Base-by-base conservation (phyloP, 2,888 invertebrate genomes). In the Polymixis flavicincta region DNA sequence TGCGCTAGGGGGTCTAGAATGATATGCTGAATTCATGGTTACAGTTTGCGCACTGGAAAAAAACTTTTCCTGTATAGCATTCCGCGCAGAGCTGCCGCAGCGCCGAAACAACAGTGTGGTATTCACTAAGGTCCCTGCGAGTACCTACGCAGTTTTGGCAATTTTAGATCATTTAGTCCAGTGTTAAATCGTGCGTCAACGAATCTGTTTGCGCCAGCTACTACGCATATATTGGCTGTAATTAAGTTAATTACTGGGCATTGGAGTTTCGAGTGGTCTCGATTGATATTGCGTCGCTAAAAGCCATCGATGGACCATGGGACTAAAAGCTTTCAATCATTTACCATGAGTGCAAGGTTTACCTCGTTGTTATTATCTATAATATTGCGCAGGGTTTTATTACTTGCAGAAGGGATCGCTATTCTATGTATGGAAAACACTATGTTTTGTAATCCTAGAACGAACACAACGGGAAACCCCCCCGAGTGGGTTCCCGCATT, bases 321-420 rank as follows among this genome's bases (percentile, higher is more conserved):
- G 22, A 17, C 42, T 79, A 70, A 82, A 84, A 82, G 82, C 84
- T 82, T 82, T 60, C 50, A 45, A 65, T 80, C 63, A 72, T 83
- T 73, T 42, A 13, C 74, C 54, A 55, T 68, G 32, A 78, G 64
- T 68, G 57, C 22, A 19, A 37, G 52, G 61, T 59, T 82, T 59
- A 19, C 63, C 50, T 45, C n/a, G 5, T 50, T 57, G 54, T 69
- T 25, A 74, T 69, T 25, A 74, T 69, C 25, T 69, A 76, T 67
- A 67, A 76, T 71, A 67, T 67, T 70, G 42, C 25, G 25, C 50
- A 60, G 19, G 59, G 42, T 59, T 73, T 59, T 59, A 74, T 68
- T 25, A 8, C 13, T 64, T 57, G 37, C 70, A 32, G 19, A 65
- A 76, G 37, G 17, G 1, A 17, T 5, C 13, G n/a, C 1, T 45